These are phyloP conservation scores for Microchrysa polita DNA, from an alignment of 2,888 invertebrate genomes.

Conservation along the genomic window DNA sequence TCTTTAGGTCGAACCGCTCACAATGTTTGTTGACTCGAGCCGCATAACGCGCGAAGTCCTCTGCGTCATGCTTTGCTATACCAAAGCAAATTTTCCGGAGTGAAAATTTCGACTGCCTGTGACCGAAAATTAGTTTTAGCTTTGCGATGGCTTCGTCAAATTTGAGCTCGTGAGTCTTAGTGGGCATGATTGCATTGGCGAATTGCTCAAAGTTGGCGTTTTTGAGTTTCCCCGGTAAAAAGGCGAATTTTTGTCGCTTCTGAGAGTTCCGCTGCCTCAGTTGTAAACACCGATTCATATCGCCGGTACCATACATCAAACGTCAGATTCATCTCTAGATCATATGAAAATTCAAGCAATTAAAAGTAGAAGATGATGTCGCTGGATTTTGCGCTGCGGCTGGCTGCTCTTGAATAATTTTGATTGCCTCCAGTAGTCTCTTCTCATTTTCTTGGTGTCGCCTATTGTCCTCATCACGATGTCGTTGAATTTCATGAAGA, in stretches of 20 bases:
- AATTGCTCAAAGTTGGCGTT: no score
- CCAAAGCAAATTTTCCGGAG: no score
- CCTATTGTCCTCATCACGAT: neutral
- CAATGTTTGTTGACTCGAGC: conserved; percentile 6
- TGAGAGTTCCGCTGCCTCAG: neutral
- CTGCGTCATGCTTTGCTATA: neutral
- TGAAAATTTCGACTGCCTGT: conserved; percentile 14
- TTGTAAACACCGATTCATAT: neutral
- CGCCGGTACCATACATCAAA: conserved; percentile 13
- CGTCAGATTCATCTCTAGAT: neutral
- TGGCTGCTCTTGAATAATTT: conserved; percentile 1
- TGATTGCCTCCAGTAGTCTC: conserved; percentile 4
- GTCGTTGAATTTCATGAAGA: neutral
- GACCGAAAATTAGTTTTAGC: conserved; percentile 2
- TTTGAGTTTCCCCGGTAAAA: neutral
- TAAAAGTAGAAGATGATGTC: no score
- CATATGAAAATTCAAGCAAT: conserved; percentile 3
- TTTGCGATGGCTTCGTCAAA: conserved; percentile 6
- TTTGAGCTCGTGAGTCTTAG: neutral
- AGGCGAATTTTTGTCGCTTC: conserved; percentile 15
- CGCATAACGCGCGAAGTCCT: neutral
- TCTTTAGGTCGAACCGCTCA: neutral
- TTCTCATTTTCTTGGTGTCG: neutral
- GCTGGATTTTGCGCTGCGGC: neutral
- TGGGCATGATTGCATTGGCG: neutral